Evolutionary conservation across 2,888 invertebrate genomes (phyloP).

Genomic region (Nomada goodeniana): DNA sequence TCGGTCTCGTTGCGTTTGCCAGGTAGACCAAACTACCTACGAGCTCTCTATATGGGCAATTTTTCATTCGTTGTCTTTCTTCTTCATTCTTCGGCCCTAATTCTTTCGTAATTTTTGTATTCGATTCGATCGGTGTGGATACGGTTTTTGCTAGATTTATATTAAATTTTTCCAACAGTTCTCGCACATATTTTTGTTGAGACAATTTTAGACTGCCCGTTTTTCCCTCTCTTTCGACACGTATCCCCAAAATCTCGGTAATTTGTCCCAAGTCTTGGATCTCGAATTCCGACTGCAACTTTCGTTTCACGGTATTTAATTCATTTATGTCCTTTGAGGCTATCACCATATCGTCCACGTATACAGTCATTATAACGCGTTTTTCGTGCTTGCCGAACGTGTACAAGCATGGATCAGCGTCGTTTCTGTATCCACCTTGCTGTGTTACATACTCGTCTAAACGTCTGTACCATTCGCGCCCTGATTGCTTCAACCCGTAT

Average conservation of each 20-base stretch:
- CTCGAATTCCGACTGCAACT: not conserved
- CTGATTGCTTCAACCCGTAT: conserved; percentile 56
- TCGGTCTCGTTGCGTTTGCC: not conserved
- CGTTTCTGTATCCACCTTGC: not conserved
- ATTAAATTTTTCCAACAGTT: not conserved
- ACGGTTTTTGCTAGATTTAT: not conserved
- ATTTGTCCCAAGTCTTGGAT: not conserved
- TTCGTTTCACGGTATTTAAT: not conserved
- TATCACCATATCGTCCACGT: conserved; percentile 51
- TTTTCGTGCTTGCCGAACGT: conserved; percentile 28
- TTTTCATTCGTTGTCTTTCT: not conserved
- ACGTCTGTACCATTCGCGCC: not conserved
- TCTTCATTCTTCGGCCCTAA: not conserved
- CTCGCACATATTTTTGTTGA: not conserved
- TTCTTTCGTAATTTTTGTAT: not conserved
- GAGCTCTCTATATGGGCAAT: not conserved
- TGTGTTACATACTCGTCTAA: not conserved
- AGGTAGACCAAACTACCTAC: not conserved
- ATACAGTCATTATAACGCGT: conserved; percentile 46
- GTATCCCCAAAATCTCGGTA: not conserved
- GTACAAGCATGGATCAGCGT: conserved; percentile 53
- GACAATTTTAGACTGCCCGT: not conserved
- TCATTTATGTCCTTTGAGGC: not conserved
- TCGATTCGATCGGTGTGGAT: not conserved
- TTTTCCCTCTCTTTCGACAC: not conserved